Evolutionary conservation across 2,797 vertebrate genomes (phyloP).

Genomic region (Diplodus sargus): DNA sequence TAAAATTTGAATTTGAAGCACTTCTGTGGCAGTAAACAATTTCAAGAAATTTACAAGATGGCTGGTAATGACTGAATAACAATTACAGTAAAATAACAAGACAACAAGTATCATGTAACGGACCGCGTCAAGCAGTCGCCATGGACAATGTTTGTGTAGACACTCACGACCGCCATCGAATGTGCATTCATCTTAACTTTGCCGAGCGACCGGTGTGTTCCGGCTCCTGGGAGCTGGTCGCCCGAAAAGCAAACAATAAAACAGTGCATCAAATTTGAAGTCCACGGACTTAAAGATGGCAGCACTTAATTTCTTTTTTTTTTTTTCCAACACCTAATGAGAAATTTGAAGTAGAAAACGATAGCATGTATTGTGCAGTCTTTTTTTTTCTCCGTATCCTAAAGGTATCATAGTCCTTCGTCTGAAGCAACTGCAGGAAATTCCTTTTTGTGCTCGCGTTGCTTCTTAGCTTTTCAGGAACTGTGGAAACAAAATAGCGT

Average conservation of each 20-base stretch:
- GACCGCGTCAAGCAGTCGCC: conserved; percentile 82
- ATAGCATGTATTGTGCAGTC: conserved; percentile 84
- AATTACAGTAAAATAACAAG: conserved; percentile 78
- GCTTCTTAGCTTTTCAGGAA: conserved; percentile 92
- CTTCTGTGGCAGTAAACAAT: conserved; percentile 91
- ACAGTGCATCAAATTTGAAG: conserved; percentile 66
- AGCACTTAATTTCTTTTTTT: conserved; percentile 51
- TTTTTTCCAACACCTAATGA: conserved; percentile 76
- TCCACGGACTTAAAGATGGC: conserved; percentile 77
- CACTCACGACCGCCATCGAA: conserved; percentile 72
- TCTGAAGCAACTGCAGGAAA: conserved; percentile 58
- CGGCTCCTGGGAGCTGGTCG: conserved; percentile 41
- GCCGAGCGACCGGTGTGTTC: conserved; percentile 52
- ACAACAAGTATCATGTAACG: conserved; percentile 84
- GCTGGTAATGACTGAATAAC: conserved; percentile 84
- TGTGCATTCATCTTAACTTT: conserved; percentile 73
- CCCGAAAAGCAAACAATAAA: conserved; percentile 64
- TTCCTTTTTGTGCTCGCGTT: conserved; percentile 60
- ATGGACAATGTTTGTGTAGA: conserved; percentile 63
- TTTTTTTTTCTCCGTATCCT: conserved; percentile 35
- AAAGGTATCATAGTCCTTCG: conserved; percentile 81
- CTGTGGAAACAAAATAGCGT: conserved; percentile 77
- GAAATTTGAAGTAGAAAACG: conserved; percentile 76
- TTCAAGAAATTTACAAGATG: conserved; percentile 91
- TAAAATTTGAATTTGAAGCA: conserved; percentile 90